These are phyloP conservation scores for Belgica antarctica DNA, from an alignment of 2,888 invertebrate genomes.

Conservation along the genomic window DNA sequence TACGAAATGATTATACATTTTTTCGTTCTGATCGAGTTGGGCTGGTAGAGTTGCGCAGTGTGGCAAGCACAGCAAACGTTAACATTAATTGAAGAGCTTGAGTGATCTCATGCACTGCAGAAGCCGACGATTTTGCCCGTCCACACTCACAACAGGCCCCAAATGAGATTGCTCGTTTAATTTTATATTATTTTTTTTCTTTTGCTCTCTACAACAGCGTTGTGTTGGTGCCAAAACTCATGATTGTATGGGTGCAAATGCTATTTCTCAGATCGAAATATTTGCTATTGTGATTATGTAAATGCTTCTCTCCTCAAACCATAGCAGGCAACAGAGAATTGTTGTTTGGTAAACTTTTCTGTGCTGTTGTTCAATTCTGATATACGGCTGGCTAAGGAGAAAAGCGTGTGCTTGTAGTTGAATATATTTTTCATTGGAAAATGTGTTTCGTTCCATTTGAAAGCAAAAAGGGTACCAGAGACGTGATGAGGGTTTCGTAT, in stretches of 20 bases:
- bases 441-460: conserved; percentile 43
- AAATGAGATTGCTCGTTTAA: conserved; percentile 44
- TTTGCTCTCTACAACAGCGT: neutral
- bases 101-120: neutral
- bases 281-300: conserved; percentile 44
- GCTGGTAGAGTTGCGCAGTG: conserved; percentile 38
- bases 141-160: conserved; percentile 19
- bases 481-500: conserved; percentile 43
- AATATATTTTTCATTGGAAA: conserved; percentile 42
- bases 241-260: too few relatives aligned
- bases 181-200: conserved; percentile 24
- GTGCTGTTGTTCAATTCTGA: conserved; percentile 38
- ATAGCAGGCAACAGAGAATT: conserved; percentile 31
- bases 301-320: conserved; percentile 34
- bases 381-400: conserved; percentile 29
- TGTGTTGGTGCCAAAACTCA: conserved; percentile 39
- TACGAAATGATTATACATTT: conserved; percentile 37
- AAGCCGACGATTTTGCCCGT: conserved; percentile 19
- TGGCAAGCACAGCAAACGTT: neutral
- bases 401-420: conserved; percentile 40
- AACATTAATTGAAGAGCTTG: conserved; percentile 12
- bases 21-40: conserved; percentile 11
- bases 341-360: conserved; percentile 18
- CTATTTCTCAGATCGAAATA: conserved; percentile 43
- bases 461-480: conserved; percentile 44